phyloP scores from a whole-genome alignment of 2,113 vertebrate species.

The Odobenus rosmarus region DNA sequence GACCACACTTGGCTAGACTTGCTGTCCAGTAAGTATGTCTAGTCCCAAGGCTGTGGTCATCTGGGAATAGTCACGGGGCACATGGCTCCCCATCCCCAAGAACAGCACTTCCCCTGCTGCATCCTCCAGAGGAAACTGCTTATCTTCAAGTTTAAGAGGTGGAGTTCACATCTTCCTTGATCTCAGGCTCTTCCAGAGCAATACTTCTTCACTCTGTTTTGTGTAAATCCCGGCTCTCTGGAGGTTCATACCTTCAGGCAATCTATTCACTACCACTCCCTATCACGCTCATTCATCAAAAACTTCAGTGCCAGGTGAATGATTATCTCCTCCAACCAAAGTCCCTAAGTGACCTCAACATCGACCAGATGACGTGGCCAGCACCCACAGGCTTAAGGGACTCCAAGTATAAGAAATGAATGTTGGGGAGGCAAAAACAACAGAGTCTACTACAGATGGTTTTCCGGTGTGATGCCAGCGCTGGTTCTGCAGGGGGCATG shows the following conservation, averaged over 20 bases:
- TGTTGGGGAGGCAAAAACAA: background rate
- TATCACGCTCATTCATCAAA: background rate
- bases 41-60: slow-evolving; percentile 41
- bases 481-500: background rate
- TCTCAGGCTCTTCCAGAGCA: background rate
- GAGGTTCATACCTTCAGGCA: background rate
- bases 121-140: background rate
- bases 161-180: background rate
- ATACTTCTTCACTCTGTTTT: background rate
- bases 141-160: background rate
- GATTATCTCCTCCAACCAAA: background rate
- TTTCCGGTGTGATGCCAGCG: background rate
- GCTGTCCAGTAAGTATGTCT: slow-evolving; percentile 33
- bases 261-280: background rate
- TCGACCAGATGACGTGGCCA: background rate
- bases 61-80: slow-evolving; percentile 42
- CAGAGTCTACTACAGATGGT: background rate
- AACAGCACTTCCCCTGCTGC: background rate
- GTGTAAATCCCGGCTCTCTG: background rate
- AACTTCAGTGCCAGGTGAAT: background rate
- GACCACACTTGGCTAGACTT: slow-evolving; percentile 65
- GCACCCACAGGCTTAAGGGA: background rate
- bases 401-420: background rate
- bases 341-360: background rate
- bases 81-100: background rate